Base-by-base conservation (phyloP, 2,888 invertebrate species). In the Ellobium chinense region DNA sequence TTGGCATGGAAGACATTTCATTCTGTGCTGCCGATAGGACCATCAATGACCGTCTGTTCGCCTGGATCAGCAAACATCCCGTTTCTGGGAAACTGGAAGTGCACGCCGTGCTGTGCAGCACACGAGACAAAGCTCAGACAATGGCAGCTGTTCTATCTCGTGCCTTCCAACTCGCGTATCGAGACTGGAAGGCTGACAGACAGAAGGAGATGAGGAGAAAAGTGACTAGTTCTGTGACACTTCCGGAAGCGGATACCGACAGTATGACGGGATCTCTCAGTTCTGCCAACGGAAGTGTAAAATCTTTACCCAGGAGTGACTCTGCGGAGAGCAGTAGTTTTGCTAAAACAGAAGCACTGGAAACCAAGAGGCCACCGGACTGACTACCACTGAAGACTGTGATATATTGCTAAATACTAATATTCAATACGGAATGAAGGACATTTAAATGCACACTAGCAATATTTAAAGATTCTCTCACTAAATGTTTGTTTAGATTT, bases 121-220 rank as follows among this genome's bases (percentile, higher is more conserved):
- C 82, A 24, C 78, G 80, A 5, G 90, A 90, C 68, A 89, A 87
- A 31, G 89, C 91, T 1, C 87, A 88, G 46, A 81, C 87, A 0
- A 88, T 90, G 87, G 85, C 90, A 0, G 65, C 89, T 1, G 88
- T 63, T 0, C 62, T 81, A 18, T 87, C 89, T 14, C 84, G 89
- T 5, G 89, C 88, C 18, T 90, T 91, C 82, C 90, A 91, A 72
- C 85, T 89, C 3, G 91, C 90, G 2, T 91, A 90, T 80, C 90
- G 86, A 68, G 91, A 91, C 73, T 91, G 91, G 91, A 88, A 88
- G 74, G 79, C 86, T 1, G 82, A 83, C 7, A 86, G 54, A 46
- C 39, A 62, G 24, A 18, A 72, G 46, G 72, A 68, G 24, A 34
- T 60, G n/a, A 77, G 77, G 27, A 69, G 37, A 39, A 39, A 58